phyloP scores from a whole-genome alignment of 2,797 vertebrate genomes.

The Eleutherodactylus coqui region DNA sequence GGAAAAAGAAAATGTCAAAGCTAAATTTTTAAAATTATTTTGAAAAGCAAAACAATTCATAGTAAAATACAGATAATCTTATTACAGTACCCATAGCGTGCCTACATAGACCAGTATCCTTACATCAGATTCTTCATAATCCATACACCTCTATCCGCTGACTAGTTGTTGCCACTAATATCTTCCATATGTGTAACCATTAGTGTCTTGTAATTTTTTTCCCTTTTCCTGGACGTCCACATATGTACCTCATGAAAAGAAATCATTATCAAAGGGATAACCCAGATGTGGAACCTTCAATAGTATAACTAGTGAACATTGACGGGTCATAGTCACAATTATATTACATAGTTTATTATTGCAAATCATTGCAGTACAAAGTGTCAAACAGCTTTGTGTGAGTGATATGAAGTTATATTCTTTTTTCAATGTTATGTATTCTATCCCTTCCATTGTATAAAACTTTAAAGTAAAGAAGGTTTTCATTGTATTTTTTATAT shows the following conservation, averaged over 20 bases:
- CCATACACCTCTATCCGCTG: background rate
- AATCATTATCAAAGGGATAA: constrained; percentile 58
- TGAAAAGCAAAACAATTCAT: background rate
- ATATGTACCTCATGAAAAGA: constrained; percentile 58
- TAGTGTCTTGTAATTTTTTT: constrained; percentile 47
- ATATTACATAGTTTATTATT: constrained; percentile 35
- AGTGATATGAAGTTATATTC: constrained; percentile 13
- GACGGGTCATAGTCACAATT: constrained; percentile 50
- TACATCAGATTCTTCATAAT: background rate
- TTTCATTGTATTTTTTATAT: background rate
- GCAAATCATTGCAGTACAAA: constrained; percentile 20
- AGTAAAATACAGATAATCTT: background rate
- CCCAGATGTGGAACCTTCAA: constrained; percentile 47
- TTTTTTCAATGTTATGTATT: background rate
- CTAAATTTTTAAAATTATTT: too few species aligned
- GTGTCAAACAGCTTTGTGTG: constrained; percentile 24
- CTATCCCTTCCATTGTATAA: background rate
- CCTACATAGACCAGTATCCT: background rate
- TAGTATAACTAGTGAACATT: constrained; percentile 52
- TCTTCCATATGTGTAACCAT: constrained; percentile 50
- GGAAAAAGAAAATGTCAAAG: too few species aligned
- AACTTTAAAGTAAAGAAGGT: too few species aligned
- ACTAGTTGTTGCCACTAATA: constrained; percentile 40
- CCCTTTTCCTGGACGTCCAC: constrained; percentile 16
- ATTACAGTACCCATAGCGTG: background rate